Conservation (phyloP, 2,797 vertebrate species). For the Mus spretus region DNA sequence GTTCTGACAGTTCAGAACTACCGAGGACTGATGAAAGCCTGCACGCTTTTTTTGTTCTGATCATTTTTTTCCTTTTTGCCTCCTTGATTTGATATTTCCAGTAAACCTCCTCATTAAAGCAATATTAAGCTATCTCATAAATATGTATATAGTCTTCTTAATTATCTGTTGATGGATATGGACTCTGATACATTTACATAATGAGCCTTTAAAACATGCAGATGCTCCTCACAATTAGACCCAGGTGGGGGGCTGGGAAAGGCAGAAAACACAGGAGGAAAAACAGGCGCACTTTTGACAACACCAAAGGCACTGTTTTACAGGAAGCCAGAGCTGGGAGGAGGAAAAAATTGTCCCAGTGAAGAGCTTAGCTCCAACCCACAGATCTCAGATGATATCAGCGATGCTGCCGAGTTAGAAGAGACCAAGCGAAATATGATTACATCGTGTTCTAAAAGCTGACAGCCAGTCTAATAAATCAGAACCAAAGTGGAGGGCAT, state of each 20-base stretch:
- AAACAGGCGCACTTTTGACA: conserved; percentile 66
- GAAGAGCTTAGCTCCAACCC: not conserved
- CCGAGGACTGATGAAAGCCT: conserved; percentile 24
- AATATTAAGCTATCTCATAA: conserved; percentile 82
- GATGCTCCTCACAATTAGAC: conserved; percentile 78
- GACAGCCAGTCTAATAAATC: conserved; percentile 19
- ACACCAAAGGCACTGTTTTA: not conserved
- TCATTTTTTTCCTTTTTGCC: conserved; percentile 66
- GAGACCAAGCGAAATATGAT: conserved; percentile 5
- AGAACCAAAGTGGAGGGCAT: not conserved
- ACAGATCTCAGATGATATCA: conserved; percentile 62
- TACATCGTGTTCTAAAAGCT: not conserved
- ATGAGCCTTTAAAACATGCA: conserved; percentile 82
- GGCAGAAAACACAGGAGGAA: conserved; percentile 60
- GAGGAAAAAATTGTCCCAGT: not conserved
- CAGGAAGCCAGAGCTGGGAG: conserved; percentile 8
- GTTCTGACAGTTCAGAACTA: conserved; percentile 58
- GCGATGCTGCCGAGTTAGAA: conserved; percentile 37
- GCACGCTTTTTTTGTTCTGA: conserved; percentile 13
- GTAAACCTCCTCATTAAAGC: conserved; percentile 83
- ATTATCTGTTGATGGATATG: conserved; percentile 86
- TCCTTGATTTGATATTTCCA: conserved; percentile 82
- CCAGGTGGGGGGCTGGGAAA: conserved; percentile 48
- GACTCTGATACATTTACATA: conserved; percentile 83
- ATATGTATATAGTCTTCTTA: conserved; percentile 84